These are phyloP conservation scores for Adrianichthys oophorus DNA, from an alignment of 2,797 vertebrate genomes.

Conservation along the genomic window DNA sequence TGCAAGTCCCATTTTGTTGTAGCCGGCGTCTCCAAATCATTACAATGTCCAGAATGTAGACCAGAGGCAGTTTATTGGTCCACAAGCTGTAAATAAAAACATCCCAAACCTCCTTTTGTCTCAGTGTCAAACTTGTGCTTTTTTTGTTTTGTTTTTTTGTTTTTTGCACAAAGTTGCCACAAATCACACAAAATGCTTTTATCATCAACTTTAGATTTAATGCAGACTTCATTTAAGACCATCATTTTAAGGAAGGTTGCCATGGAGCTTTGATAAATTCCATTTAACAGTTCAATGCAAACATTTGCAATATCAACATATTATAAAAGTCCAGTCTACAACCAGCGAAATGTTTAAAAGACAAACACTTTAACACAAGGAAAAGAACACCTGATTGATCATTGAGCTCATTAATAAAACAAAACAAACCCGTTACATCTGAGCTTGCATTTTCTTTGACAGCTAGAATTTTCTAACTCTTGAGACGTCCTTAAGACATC, in stretches of 20 bases:
- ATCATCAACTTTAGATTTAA: not conserved
- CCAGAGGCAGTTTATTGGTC: constrained; percentile 52
- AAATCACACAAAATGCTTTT: not conserved
- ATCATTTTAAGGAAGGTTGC: constrained; percentile 9
- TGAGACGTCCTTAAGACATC: too few species aligned
- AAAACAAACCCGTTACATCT: too few species aligned
- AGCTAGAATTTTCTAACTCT: too few species aligned
- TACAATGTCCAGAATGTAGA: constrained; percentile 45
- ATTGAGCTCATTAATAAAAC: too few species aligned
- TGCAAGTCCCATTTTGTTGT: constrained; percentile 36
- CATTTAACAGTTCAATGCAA: constrained; percentile 2
- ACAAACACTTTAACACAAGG: not conserved
- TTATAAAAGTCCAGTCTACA: constrained; percentile 1
- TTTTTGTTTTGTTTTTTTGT: not conserved
- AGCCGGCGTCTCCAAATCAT: constrained; percentile 35
- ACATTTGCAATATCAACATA: constrained; percentile 3
- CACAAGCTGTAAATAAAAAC: constrained; percentile 75
- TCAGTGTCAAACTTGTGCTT: constrained; percentile 51
- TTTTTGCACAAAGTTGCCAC: not conserved
- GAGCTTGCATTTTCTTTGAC: too few species aligned
- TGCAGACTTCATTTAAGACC: not conserved
- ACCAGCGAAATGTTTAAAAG: not conserved
- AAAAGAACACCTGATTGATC: constrained; percentile 5
- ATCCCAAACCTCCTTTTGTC: constrained; percentile 44
- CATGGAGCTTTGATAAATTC: constrained; percentile 6